Conservation (phyloP, 2,888 invertebrate genomes). For the Eupelmus urozonus region DNA sequence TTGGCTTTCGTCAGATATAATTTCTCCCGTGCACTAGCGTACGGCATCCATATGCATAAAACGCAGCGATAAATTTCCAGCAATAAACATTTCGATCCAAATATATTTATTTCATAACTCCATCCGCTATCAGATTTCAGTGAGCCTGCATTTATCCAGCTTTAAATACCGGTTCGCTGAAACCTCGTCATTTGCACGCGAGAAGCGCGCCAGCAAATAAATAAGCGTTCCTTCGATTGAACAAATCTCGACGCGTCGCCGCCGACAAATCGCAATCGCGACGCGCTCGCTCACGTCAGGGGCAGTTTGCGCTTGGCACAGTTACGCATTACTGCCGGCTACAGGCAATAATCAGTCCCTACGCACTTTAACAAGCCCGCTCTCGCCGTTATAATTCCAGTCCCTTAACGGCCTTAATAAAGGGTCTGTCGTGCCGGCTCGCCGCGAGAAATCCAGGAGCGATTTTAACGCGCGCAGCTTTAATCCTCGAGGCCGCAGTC, state of each 20-base stretch:
- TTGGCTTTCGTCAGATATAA: too few species aligned
- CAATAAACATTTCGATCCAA: too few species aligned
- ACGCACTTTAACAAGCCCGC: not conserved
- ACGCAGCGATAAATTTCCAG: too few species aligned
- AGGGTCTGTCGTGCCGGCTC: slow-evolving; percentile 5
- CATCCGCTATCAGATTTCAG: not conserved
- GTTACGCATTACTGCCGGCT: not conserved
- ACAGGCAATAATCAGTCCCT: slow-evolving; percentile 28
- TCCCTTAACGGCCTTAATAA: slow-evolving; percentile 52
- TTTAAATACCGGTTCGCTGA: too few species aligned
- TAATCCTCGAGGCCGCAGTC: slow-evolving; percentile 28
- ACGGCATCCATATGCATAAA: too few species aligned
- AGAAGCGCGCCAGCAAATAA: not conserved
- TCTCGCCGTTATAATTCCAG: slow-evolving; percentile 45
- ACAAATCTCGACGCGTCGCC: slow-evolving; percentile 11
- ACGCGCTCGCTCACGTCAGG: not conserved
- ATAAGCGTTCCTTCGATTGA: not conserved
- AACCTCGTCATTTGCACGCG: too few species aligned
- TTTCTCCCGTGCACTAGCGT: too few species aligned
- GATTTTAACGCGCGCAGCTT: slow-evolving; percentile 45
- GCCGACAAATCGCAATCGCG: not conserved
- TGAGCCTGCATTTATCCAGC: too few species aligned
- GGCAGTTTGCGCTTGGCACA: too few species aligned
- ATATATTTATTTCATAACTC: not conserved
- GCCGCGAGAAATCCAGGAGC: slow-evolving; percentile 40